Conservation (phyloP, 2,888 invertebrate genomes). For the Eudemis profundana region DNA sequence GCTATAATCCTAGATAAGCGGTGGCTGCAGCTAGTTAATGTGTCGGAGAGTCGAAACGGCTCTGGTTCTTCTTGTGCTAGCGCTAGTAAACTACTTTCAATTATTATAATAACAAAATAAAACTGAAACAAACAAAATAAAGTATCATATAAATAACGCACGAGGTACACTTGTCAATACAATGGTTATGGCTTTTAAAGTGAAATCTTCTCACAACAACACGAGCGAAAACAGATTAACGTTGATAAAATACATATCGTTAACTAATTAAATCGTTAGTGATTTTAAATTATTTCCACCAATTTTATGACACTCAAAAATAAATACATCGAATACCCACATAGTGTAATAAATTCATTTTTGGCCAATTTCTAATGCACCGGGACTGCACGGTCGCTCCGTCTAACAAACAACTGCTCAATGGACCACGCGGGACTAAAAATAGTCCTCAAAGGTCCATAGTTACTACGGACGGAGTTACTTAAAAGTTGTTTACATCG, state of each 20-base stretch:
- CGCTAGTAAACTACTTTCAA: constrained; percentile 51
- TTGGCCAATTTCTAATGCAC: constrained; percentile 48
- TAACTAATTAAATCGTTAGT: too few relatives aligned
- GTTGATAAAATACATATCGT: too few relatives aligned
- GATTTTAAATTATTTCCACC: background rate
- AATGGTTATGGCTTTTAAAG: background rate
- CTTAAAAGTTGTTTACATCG: constrained; percentile 75
- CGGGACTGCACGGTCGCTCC: constrained; percentile 63
- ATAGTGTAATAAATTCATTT: constrained; percentile 65
- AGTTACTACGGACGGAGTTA: constrained; percentile 78
- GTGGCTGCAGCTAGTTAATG: constrained; percentile 67
- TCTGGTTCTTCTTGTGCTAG: constrained; percentile 51
- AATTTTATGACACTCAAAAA: background rate
- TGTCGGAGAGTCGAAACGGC: constrained; percentile 67
- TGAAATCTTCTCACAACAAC: background rate
- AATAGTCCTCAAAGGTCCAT: constrained; percentile 69
- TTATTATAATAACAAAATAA: constrained; percentile 60
- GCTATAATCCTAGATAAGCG: constrained; percentile 69
- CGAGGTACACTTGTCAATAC: constrained; percentile 10
- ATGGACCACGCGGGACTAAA: constrained; percentile 68
- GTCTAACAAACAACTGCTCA: constrained; percentile 68
- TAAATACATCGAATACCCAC: constrained; percentile 56
- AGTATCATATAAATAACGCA: too few relatives aligned
- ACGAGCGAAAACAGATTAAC: too few relatives aligned
- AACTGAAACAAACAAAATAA: constrained; percentile 61